phyloP scores from a whole-genome alignment of 2,113 vertebrate genomes.

The Aegithalos caudatus region DNA sequence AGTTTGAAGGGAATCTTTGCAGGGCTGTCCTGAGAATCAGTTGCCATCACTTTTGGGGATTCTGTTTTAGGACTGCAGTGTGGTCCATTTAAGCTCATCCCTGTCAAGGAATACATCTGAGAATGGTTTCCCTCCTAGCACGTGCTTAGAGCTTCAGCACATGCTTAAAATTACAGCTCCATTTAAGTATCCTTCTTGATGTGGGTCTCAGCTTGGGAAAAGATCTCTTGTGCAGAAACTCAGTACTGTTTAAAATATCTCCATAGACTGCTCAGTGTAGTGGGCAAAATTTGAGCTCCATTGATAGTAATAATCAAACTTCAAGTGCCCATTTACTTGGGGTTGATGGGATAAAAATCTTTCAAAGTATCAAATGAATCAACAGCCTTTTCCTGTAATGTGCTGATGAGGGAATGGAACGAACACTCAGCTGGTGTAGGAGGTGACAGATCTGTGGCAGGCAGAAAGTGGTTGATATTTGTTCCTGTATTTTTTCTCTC shows the following conservation, averaged over 20 bases:
- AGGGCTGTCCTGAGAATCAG: neutral
- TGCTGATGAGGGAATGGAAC: neutral
- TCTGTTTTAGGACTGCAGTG: neutral
- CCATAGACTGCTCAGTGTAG: neutral
- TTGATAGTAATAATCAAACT: neutral
- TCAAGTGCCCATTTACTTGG: neutral
- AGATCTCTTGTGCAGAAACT: neutral
- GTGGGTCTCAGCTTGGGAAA: slow-evolving; percentile 3
- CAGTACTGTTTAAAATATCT: neutral
- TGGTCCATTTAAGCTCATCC: neutral
- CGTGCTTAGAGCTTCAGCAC: slow-evolving; percentile 47
- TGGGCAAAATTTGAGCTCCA: neutral
- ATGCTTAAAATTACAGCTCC: slow-evolving; percentile 23
- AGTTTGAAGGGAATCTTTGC: neutral
- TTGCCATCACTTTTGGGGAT: neutral
- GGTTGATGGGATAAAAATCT: neutral
- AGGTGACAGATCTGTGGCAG: neutral
- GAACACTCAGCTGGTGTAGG: neutral
- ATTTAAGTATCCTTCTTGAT: slow-evolving; percentile 7
- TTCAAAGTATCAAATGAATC: neutral
- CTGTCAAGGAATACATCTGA: slow-evolving; percentile 13
- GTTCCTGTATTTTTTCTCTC: neutral
- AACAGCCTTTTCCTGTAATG: neutral
- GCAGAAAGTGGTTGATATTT: neutral
- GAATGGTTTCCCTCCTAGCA: slow-evolving; percentile 23